These are phyloP conservation scores for Drosophila kanapiae DNA, from an alignment of 1,140 invertebrate species.

Conservation along the genomic window DNA sequence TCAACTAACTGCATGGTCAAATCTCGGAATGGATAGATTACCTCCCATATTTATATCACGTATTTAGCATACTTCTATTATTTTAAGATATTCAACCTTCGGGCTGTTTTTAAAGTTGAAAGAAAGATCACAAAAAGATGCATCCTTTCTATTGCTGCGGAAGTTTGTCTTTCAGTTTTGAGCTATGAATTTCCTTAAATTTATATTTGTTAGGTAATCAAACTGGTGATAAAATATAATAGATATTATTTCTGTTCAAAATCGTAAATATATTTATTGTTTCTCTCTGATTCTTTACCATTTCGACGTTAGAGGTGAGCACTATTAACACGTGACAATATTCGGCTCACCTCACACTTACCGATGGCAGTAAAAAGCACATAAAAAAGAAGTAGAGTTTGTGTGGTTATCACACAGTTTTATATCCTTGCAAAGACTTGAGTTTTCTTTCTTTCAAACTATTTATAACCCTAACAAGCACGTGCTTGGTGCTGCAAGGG, in stretches of 20 bases:
- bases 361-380: background rate
- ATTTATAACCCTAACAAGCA: too few relatives aligned
- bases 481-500: too few relatives aligned
- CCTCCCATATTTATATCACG: background rate
- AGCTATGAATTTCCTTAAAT: background rate
- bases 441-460: too few relatives aligned
- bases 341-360: background rate
- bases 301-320: background rate
- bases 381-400: background rate
- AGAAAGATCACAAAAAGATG: too few relatives aligned
- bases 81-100: too few relatives aligned
- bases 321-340: background rate
- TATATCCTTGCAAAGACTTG: too few relatives aligned
- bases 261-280: background rate
- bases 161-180: too few relatives aligned
- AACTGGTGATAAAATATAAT: too few relatives aligned
- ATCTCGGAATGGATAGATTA: background rate
- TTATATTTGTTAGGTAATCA: background rate
- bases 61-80: background rate
- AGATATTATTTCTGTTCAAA: background rate
- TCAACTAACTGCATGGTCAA: slow-evolving; percentile 12
- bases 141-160: too few relatives aligned
- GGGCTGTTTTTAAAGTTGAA: too few relatives aligned
- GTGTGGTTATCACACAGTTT: background rate
- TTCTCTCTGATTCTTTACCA: background rate